Evolutionary conservation across 1,140 invertebrate genomes (phyloP).

Genomic region (Leptinotarsa lineolata): DNA sequence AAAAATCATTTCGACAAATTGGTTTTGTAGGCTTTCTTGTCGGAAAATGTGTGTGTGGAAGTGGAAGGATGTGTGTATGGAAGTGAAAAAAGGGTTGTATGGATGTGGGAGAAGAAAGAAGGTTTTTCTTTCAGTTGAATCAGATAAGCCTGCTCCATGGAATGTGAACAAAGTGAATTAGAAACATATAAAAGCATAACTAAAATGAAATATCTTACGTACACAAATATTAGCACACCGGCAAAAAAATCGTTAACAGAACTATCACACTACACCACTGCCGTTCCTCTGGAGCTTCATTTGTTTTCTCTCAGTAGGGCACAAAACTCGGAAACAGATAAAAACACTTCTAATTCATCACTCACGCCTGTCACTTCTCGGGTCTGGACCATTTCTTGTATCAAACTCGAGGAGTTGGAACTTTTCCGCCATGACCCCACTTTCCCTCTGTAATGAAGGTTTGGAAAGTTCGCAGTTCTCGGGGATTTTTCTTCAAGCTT

Average conservation of each 20-base stretch:
- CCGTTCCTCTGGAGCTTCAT: neutral
- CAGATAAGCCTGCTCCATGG: no score
- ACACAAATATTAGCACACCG: no score
- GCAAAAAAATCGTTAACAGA: neutral
- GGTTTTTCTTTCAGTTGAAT: no score
- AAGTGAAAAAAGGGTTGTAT: no score
- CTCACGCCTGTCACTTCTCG: slow-evolving; percentile 29
- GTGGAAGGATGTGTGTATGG: no score
- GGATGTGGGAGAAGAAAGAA: no score
- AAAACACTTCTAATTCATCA: slow-evolving; percentile 35
- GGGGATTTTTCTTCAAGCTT: slow-evolving; percentile 13
- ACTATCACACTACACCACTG: neutral
- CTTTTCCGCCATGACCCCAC: slow-evolving; percentile 24
- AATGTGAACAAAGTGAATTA: no score
- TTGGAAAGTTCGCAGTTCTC: slow-evolving; percentile 25
- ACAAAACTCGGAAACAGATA: slow-evolving; percentile 30
- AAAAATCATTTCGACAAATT: no score
- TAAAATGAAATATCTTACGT: no score
- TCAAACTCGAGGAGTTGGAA: slow-evolving; percentile 26
- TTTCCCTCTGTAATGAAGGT: slow-evolving; percentile 29
- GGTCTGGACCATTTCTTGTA: slow-evolving; percentile 33
- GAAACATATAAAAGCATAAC: no score
- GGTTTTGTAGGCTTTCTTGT: no score
- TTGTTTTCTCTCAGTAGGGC: slow-evolving; percentile 12
- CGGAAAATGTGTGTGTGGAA: no score